Base-by-base conservation (phyloP, 2,113 vertebrate genomes). In the Rhinopomastus cyanomelas region DNA sequence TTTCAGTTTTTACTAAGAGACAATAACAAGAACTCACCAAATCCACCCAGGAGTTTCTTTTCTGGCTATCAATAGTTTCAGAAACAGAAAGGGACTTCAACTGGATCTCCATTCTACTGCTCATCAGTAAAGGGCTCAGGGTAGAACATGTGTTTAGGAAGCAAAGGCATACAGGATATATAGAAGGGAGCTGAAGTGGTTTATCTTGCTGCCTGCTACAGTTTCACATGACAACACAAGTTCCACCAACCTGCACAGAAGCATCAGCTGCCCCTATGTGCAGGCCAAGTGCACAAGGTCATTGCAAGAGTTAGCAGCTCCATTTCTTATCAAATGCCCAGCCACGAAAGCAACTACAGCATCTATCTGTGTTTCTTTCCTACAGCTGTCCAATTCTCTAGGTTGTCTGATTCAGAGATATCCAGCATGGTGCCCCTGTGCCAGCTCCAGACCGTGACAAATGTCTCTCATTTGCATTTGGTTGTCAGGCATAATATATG, bases 371-470 rank as follows among this genome's bases (percentile, higher is more conserved):
- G 37, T 14, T 34, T 87, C 16, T 56, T 11, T 21, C 8, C 30
- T 10, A 62, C 16, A 73, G 29, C 64, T 76, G 62, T 61, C 84
- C 37, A 13, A 12, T 57, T 52, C 46, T 69, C 12, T n/a, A 55
- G 29, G 55, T 77, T 53, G 20, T 75, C 44, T 32, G 5, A 81
- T 60, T 61, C 37, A 69, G 44, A 93, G 39, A 39, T 67, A 67
- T 52, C 48, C 64, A 79, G 46, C 36, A 59, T n/a, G 46, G 77
- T 64, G 34, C 16, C 73, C n/a, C n/a, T 39, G 29, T 85, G 59
- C 62, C 74, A 76, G 16, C 52, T 87, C 81, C 74, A 92, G 90
- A 59, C n/a, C 27, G 37, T 64, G 66, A 81, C 59, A 79, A 81
- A 77, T 1, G 2, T 46, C 67, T 73, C 55, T 65, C 4, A 1